phyloP scores from a whole-genome alignment of 1,140 invertebrate genomes.

The Drosophila parabipectinata region DNA sequence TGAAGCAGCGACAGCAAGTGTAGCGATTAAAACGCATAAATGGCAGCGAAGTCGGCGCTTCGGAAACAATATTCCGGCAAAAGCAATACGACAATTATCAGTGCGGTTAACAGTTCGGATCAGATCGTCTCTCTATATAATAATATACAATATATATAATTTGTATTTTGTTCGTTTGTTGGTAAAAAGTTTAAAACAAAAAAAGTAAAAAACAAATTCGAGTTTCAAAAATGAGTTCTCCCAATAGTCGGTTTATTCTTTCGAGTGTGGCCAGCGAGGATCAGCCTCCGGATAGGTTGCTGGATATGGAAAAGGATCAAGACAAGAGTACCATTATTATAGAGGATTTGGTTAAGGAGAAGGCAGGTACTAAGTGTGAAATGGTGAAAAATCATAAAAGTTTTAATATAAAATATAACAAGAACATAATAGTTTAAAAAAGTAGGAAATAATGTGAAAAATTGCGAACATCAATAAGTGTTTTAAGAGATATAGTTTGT shows the following conservation, averaged over 20 bases:
- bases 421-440: too few relatives aligned
- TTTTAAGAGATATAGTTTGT: too few relatives aligned
- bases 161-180: not conserved
- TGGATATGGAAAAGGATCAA: not conserved
- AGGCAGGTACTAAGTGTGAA: conserved; percentile 63
- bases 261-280: conserved; percentile 17
- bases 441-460: too few relatives aligned
- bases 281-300: not conserved
- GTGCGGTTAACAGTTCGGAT: conserved; percentile 15
- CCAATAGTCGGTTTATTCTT: conserved; percentile 29
- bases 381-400: not conserved
- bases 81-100: conserved; percentile 60
- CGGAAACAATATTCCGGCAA: conserved; percentile 63
- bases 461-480: too few relatives aligned
- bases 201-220: not conserved
- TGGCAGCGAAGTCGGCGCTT: conserved; percentile 51
- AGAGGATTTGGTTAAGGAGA: conserved; percentile 31
- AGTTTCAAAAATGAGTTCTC: conserved; percentile 38
- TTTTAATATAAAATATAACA: too few relatives aligned
- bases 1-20: conserved; percentile 3
- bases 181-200: not conserved
- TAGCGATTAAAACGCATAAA: conserved; percentile 64
- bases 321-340: conserved; percentile 1
- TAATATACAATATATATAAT: not conserved
- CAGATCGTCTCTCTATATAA: conserved; percentile 1